Evolutionary conservation across 2,113 vertebrate species (phyloP).

Genomic region (Notiomystis cincta): DNA sequence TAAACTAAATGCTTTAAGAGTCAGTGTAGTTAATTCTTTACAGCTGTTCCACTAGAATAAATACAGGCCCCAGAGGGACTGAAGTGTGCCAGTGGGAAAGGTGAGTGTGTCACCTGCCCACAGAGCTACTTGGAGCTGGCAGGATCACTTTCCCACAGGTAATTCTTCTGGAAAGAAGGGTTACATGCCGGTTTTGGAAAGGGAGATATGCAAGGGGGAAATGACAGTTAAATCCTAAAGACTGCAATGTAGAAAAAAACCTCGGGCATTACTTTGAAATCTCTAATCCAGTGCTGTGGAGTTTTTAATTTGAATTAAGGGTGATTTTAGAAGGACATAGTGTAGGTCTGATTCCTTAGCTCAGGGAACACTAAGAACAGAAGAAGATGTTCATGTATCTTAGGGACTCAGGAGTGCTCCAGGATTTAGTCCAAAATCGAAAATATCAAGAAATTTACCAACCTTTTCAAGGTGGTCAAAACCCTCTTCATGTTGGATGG

Average conservation of each 20-base stretch:
- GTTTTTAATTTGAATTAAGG: neutral
- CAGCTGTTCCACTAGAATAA: neutral
- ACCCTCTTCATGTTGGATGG: neutral
- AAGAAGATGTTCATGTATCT: neutral
- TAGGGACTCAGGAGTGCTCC: neutral
- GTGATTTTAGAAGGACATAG: neutral
- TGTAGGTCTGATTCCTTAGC: neutral
- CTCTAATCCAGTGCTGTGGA: neutral
- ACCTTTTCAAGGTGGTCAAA: neutral
- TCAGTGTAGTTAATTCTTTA: neutral
- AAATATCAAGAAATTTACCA: neutral
- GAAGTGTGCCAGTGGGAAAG: neutral
- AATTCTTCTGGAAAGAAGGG: neutral
- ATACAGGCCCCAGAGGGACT: neutral
- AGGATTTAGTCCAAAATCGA: neutral
- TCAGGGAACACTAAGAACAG: neutral
- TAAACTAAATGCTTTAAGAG: neutral
- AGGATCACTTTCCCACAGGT: neutral
- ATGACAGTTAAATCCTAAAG: neutral
- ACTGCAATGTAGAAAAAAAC: neutral
- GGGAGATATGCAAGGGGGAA: neutral
- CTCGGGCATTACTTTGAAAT: neutral
- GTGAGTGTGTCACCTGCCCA: neutral
- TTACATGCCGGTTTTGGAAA: rapidly evolving
- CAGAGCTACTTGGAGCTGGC: neutral